These are phyloP conservation scores for Hucho hucho DNA, from an alignment of 2,113 vertebrate genomes.

Conservation along the genomic window DNA sequence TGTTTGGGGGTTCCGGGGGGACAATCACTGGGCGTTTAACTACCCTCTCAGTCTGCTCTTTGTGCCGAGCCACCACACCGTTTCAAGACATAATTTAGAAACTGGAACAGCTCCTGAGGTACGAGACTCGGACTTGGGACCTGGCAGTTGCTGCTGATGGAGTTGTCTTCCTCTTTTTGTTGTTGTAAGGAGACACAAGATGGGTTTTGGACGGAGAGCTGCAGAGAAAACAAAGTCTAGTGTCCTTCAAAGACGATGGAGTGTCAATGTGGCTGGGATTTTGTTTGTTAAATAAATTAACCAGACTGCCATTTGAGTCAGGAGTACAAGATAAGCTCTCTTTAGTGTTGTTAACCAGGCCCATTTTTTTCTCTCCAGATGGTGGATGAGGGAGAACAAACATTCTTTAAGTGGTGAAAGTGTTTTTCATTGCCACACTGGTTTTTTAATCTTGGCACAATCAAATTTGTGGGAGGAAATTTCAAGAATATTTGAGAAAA, in stretches of 20 bases:
- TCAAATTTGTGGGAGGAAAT: neutral
- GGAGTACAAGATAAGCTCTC: too few relatives aligned
- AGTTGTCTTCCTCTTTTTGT: neutral
- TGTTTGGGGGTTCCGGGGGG: neutral
- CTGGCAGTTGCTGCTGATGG: neutral
- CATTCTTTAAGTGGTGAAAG: neutral
- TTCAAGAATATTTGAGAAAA: neutral
- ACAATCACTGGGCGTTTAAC: constrained; percentile 5
- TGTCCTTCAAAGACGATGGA: neutral
- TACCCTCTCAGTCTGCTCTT: neutral
- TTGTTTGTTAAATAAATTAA: neutral
- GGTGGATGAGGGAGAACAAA: too few relatives aligned
- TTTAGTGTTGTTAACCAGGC: too few relatives aligned
- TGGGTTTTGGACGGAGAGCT: neutral
- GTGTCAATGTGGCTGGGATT: neutral
- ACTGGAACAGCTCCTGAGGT: neutral
- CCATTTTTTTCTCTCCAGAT: too few relatives aligned
- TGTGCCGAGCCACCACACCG: neutral
- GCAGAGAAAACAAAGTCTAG: neutral
- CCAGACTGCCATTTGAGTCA: neutral
- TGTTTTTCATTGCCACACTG: neutral
- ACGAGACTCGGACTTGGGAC: too few relatives aligned
- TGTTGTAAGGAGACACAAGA: neutral
- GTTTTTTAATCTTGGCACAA: neutral
- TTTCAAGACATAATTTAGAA: neutral